Percentiles rank a stretch among this genome's conserved stretches.
These are phyloP conservation scores for Empis stercorea DNA, from an alignment of 2,888 invertebrate genomes.

Conservation along the genomic window DNA sequence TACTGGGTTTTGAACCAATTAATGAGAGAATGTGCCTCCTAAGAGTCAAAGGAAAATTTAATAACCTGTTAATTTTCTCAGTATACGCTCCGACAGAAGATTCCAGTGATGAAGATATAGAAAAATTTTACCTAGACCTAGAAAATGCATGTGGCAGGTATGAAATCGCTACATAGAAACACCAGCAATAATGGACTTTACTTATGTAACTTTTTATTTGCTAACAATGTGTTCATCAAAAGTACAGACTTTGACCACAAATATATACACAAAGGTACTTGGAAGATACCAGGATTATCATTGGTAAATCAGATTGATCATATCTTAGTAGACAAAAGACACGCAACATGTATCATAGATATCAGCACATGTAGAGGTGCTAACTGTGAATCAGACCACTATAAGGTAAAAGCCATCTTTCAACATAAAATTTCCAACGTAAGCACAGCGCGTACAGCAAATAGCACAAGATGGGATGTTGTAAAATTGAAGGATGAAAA, in stretches of 20 bases:
- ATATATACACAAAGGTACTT: not conserved
- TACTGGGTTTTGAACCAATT: not conserved
- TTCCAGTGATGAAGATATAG: not conserved
- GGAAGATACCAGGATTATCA: not conserved
- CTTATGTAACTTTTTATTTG: not conserved
- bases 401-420: too few species aligned
- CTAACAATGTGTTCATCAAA: not conserved
- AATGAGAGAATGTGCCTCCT: not conserved
- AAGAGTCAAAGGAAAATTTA: not conserved
- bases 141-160: not conserved
- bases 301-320: not conserved
- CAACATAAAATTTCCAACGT: not conserved
- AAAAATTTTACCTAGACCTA: not conserved
- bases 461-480: not conserved
- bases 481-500: not conserved
- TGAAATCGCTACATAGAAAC: too few species aligned
- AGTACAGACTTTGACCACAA: not conserved
- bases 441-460: not conserved
- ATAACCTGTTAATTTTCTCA: not conserved
- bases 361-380: not conserved
- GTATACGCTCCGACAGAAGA: not conserved
- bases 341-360: not conserved
- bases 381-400: not conserved
- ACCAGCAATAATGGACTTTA: too few species aligned
- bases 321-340: not conserved